phyloP scores from a whole-genome alignment of 2,888 invertebrate species.

The Eledona agricola region DNA sequence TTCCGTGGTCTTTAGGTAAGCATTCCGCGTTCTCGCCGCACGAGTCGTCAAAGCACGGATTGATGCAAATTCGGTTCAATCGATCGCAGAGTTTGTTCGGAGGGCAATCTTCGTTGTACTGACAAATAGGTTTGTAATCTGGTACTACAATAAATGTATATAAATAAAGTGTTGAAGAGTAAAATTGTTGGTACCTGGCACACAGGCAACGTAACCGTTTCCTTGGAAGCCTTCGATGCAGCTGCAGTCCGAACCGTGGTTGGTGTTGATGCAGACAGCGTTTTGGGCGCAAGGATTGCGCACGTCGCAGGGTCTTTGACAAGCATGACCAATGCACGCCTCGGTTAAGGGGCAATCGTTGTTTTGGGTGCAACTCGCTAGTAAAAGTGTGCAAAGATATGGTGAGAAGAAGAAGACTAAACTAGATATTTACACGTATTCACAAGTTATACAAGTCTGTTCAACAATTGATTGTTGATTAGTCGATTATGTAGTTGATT shows the following conservation, averaged over 20 bases:
- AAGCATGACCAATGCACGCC: constrained; percentile 85
- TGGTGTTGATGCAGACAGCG: constrained; percentile 87
- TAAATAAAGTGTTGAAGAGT: constrained; percentile 17
- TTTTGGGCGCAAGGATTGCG: constrained; percentile 85
- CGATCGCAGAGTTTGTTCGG: constrained; percentile 86
- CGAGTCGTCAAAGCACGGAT: constrained; percentile 80
- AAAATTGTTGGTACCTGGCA: constrained; percentile 69
- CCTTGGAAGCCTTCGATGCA: constrained; percentile 88
- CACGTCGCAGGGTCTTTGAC: constrained; percentile 87
- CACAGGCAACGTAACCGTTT: constrained; percentile 83
- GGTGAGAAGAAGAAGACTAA: constrained; percentile 45
- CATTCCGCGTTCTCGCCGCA: constrained; percentile 87
- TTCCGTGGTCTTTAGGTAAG: constrained; percentile 77
- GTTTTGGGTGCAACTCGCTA: constrained; percentile 87
- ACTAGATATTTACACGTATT: constrained; percentile 42
- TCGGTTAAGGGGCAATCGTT: constrained; percentile 86
- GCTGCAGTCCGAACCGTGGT: constrained; percentile 86
- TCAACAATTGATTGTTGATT: constrained; percentile 33
- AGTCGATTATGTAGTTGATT: constrained; percentile 35
- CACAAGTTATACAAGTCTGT: constrained; percentile 30
- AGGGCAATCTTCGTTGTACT: constrained; percentile 91
- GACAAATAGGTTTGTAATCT: constrained; percentile 72
- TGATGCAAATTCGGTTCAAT: constrained; percentile 83
- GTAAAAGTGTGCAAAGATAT: constrained; percentile 54
- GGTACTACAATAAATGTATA: constrained; percentile 44